These are phyloP conservation scores for Marronus borbonicus DNA, from an alignment of 2,888 invertebrate genomes.

Conservation along the genomic window DNA sequence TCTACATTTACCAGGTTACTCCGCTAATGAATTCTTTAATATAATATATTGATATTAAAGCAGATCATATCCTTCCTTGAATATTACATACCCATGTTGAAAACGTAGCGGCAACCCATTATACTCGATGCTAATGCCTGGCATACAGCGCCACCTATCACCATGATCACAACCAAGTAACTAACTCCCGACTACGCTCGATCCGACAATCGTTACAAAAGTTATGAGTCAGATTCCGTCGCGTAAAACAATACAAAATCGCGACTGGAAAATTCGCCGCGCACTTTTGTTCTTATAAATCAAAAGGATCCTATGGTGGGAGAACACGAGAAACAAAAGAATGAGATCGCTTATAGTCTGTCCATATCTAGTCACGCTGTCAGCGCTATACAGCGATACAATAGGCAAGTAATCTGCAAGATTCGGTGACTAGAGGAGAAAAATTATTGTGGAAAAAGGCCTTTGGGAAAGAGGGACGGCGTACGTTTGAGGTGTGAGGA, in stretches of 20 bases:
- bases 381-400: constrained; percentile 15
- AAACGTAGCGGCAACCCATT: constrained; percentile 26
- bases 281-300: constrained; percentile 56
- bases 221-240: constrained; percentile 51
- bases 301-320: constrained; percentile 49
- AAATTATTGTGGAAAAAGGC: constrained; percentile 26
- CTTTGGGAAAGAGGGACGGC: constrained; percentile 13
- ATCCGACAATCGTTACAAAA: neutral
- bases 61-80: no score
- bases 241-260: constrained; percentile 55
- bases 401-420: constrained; percentile 22
- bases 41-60: no score
- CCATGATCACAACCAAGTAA: neutral
- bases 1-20: no score
- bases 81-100: no score
- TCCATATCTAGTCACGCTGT: neutral
- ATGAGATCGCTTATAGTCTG: constrained; percentile 31
- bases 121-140: neutral
- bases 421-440: constrained; percentile 20
- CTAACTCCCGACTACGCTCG: neutral
- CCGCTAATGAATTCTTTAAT: no score
- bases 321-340: constrained; percentile 50
- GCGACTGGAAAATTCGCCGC: constrained; percentile 50
- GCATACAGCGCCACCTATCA: neutral
- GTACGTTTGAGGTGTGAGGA: neutral